phyloP scores from a whole-genome alignment of 2,888 invertebrate genomes.

The Agonopterix arenella region DNA sequence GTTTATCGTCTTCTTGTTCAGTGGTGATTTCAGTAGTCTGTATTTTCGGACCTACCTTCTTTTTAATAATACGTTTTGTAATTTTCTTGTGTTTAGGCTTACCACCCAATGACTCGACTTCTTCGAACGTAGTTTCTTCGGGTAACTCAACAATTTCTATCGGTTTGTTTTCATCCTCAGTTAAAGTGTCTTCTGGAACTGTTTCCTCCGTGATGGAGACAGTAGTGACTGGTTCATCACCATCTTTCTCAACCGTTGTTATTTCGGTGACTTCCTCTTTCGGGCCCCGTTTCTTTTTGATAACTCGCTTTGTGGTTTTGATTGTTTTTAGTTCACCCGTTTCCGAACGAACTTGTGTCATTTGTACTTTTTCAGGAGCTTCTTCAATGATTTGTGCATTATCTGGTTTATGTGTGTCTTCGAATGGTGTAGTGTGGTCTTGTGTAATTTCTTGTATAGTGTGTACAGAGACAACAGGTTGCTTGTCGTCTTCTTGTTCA shows the following conservation, averaged over 20 bases:
- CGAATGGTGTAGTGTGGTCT: conserved; percentile 20
- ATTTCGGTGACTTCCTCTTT: conserved; percentile 62
- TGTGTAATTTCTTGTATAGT: conserved; percentile 23
- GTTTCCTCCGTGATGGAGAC: conserved; percentile 20
- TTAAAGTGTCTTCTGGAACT: conserved; percentile 8
- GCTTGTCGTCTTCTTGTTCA: conserved; percentile 7
- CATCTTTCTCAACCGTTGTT: conserved; percentile 50
- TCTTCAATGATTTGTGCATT: conserved; percentile 28
- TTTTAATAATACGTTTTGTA: conserved; percentile 16
- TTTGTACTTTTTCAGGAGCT: conserved; percentile 13
- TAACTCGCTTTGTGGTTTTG: conserved; percentile 45
- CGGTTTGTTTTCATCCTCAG: conserved; percentile 7
- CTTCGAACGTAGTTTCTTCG: conserved; percentile 30
- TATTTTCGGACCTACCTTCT: conserved; percentile 36
- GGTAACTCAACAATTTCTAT: conserved; percentile 31
- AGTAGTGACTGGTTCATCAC: conserved; percentile 34
- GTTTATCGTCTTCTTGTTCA: conserved; percentile 25
- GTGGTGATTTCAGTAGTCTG: conserved; percentile 38
- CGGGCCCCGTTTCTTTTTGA: conserved; percentile 54
- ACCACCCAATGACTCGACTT: conserved; percentile 26
- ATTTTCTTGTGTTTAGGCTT: conserved; percentile 27
- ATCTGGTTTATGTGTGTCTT: conserved; percentile 9
- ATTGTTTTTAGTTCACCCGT: conserved; percentile 38
- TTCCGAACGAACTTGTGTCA: conserved; percentile 30
- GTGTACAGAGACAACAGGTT: conserved; percentile 17